Evolutionary conservation across 1,140 invertebrate genomes (phyloP), one percentile per base, ranked within the genome.

Genomic region (Lepidurus packardi): DNA sequence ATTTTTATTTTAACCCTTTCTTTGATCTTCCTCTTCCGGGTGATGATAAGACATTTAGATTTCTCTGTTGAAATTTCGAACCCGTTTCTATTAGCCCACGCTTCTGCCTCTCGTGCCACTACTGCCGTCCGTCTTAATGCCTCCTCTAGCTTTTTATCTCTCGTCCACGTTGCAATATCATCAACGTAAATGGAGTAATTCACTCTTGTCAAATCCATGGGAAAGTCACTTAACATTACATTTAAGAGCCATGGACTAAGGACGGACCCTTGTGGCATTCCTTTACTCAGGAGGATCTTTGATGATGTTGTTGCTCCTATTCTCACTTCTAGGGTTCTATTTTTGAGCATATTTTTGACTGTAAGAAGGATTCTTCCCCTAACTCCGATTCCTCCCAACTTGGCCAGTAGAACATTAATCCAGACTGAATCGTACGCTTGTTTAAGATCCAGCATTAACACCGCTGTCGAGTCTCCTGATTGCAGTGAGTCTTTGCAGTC

Each of bases 241-340:
- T 47, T 47, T 47, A 47, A 47, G 45, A 47, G 45, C 45, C 45
- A 47, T 47, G 45, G 45, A 47, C 45, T 47, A 47, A 47, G 45
- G 16, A 47, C 45, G 45, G 45, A 47, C 45, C 45, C 45, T 47
- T 47, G 45, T 16, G 45, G 45, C 16, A 47, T 47, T 47, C 45
- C 45, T 47, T 7, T 47, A 47, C 45, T 47, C 45, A 47, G 45
- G 45, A 47, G 45, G 0, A 47, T 47, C 45, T 47, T 47, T 6
- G 6, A 47, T 47, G 45, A 47, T 47, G 16, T 47, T 47, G 16
- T 16, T 47, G 45, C 6, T 47, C 45, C 45, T 47, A 47, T 47
- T 47, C 6, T 34, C 34, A 34, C 34, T 34, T 34, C 34, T 34
- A 34, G 34, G 34, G 34, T 34, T 34, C 34, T 34, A 16, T 47